These are phyloP conservation scores for Cataglyphis altisquamis DNA, from an alignment of 2,888 invertebrate genomes.

Conservation along the genomic window DNA sequence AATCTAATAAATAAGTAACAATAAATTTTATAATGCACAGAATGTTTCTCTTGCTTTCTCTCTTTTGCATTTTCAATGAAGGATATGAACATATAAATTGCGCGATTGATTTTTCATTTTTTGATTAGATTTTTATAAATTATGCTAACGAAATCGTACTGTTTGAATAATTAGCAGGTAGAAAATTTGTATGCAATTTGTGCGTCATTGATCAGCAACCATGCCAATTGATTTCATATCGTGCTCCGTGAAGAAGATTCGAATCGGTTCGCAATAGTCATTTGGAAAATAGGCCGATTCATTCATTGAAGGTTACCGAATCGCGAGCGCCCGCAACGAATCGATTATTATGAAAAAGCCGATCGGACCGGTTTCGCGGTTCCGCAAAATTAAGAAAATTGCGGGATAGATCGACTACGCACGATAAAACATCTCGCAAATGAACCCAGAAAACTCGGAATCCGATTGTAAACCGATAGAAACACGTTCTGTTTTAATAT, in stretches of 20 bases:
- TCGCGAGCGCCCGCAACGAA: constrained; percentile 71
- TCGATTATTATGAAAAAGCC: constrained; percentile 77
- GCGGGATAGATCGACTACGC: constrained; percentile 52
- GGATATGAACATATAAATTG: background rate
- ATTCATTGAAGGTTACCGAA: constrained; percentile 67
- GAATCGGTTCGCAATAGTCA: constrained; percentile 68
- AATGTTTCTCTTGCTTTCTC: background rate
- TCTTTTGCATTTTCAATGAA: background rate
- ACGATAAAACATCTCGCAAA: constrained; percentile 43
- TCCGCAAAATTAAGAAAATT: constrained; percentile 79
- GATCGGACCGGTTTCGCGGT: constrained; percentile 71
- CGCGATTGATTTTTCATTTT: background rate
- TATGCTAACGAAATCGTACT: background rate
- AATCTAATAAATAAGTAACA: background rate
- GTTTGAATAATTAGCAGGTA: background rate
- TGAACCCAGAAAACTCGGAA: constrained; percentile 28
- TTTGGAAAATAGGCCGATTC: constrained; percentile 72
- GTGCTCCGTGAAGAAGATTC: constrained; percentile 70
- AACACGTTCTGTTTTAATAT: background rate
- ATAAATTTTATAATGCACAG: constrained; percentile 8
- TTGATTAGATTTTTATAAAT: background rate
- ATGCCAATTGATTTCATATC: constrained; percentile 67
- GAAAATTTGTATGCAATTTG: constrained; percentile 36
- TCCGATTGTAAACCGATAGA: background rate
- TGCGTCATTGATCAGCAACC: constrained; percentile 59